Percentiles rank a stretch among this genome's conserved stretches.
These are phyloP conservation scores for Epinotia nisella DNA, from an alignment of 2,888 invertebrate species.

Conservation along the genomic window DNA sequence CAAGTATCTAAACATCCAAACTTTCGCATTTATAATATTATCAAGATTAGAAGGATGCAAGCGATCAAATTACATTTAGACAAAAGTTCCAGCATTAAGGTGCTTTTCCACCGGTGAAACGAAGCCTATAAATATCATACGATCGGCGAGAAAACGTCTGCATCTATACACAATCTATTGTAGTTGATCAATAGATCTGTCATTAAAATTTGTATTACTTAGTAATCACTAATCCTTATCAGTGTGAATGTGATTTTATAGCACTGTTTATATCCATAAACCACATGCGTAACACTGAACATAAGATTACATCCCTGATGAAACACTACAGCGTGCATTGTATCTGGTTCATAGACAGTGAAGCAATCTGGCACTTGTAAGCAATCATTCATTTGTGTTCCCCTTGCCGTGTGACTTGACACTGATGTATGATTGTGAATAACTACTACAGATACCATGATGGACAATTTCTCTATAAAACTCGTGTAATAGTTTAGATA, in stretches of 20 bases:
- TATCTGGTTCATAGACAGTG: slow-evolving; percentile 45
- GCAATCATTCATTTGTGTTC: slow-evolving; percentile 80
- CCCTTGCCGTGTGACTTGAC: slow-evolving; percentile 54
- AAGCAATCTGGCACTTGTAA: slow-evolving; percentile 75
- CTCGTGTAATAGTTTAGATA: slow-evolving; percentile 35
- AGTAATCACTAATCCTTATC: not conserved
- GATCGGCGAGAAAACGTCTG: too few species aligned
- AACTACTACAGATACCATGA: slow-evolving; percentile 43
- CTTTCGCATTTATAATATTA: too few species aligned
- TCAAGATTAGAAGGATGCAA: too few species aligned
- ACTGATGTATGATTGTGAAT: slow-evolving; percentile 52
- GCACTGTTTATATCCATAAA: not conserved
- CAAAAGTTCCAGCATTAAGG: too few species aligned
- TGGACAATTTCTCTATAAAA: slow-evolving; percentile 40
- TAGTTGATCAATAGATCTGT: too few species aligned
- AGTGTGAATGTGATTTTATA: not conserved
- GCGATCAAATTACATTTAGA: too few species aligned
- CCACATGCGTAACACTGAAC: slow-evolving; percentile 9
- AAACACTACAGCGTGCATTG: slow-evolving; percentile 11
- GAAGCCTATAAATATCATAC: too few species aligned
- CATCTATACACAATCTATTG: too few species aligned
- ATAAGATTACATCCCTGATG: slow-evolving; percentile 7
- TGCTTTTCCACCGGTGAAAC: too few species aligned
- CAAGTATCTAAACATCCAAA: too few species aligned
- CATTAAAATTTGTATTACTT: not conserved